phyloP scores from a whole-genome alignment of 92 coral and sea anemone species.

The Zoanthus sansibaricus region DNA sequence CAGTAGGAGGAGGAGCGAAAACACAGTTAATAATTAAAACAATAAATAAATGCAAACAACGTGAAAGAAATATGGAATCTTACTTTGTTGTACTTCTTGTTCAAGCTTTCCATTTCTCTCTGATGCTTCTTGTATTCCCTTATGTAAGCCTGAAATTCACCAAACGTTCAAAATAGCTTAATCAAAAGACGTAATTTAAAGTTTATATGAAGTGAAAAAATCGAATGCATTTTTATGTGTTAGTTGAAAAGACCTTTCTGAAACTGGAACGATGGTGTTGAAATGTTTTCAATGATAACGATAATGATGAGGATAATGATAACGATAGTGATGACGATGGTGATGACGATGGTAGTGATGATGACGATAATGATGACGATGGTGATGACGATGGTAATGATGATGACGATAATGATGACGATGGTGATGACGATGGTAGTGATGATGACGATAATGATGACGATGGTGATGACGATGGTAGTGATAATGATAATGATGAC shows the following conservation, averaged over 20 bases:
- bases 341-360: not conserved
- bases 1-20: not conserved
- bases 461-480: not conserved
- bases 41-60: not conserved
- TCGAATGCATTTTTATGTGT: no score
- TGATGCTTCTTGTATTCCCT: slow-evolving; percentile 87
- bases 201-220: no score
- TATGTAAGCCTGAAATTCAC: slow-evolving; percentile 67
- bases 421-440: not conserved
- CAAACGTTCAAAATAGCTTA: not conserved
- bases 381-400: no score
- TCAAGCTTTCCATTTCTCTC: slow-evolving; percentile 81
- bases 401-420: not conserved
- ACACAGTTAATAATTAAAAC: not conserved
- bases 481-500: not conserved
- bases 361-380: not conserved
- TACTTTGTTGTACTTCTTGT: slow-evolving; percentile 89
- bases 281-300: no score
- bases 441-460: not conserved
- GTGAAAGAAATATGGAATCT: not conserved
- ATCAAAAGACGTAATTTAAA: no score
- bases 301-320: no score
- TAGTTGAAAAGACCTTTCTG: no score
- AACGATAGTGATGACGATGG: not conserved
- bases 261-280: no score